A percentile compares a stretch with the other conserved stretches of the same genome.
phyloP scores from a whole-genome alignment of 2,797 vertebrate genomes.

The Typhlichthys subterraneus region DNA sequence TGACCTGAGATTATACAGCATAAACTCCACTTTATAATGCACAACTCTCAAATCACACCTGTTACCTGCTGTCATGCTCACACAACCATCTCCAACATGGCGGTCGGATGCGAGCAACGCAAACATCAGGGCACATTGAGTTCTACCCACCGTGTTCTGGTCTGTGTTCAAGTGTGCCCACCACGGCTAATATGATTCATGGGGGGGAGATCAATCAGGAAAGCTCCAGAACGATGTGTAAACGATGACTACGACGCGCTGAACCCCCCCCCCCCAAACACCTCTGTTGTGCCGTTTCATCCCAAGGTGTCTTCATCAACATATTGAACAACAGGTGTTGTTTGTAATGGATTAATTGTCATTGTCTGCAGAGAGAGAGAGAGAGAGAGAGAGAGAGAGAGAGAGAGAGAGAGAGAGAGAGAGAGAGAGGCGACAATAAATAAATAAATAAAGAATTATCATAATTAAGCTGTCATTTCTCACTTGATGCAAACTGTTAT shows the following conservation, averaged over 20 bases:
- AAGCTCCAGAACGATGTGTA: slow-evolving; percentile 54
- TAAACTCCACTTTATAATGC: no score
- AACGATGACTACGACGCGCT: slow-evolving; percentile 31
- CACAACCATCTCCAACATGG: neutral
- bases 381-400: slow-evolving; percentile 17
- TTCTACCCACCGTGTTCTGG: neutral
- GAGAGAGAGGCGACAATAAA: slow-evolving; percentile 16
- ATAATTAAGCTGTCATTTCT: slow-evolving; percentile 65
- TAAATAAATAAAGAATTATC: slow-evolving; percentile 41
- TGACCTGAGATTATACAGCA: no score
- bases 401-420: slow-evolving; percentile 20
- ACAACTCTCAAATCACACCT: no score
- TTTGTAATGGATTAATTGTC: slow-evolving; percentile 69
- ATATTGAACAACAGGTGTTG: slow-evolving; percentile 65
- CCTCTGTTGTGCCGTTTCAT: slow-evolving; percentile 28
- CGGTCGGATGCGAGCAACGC: neutral
- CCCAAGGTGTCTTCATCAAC: slow-evolving; percentile 59
- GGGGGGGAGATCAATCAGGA: slow-evolving; percentile 54
- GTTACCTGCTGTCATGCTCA: no score
- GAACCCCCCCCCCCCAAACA: slow-evolving; percentile 26
- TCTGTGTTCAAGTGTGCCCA: slow-evolving; percentile 28
- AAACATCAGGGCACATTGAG: neutral
- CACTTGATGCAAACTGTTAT: slow-evolving; percentile 48
- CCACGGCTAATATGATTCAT: slow-evolving; percentile 48
- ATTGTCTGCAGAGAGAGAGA: slow-evolving; percentile 35